These are phyloP conservation scores for Drosophila nebulosa DNA, from an alignment of 1,140 invertebrate species.

Conservation along the genomic window DNA sequence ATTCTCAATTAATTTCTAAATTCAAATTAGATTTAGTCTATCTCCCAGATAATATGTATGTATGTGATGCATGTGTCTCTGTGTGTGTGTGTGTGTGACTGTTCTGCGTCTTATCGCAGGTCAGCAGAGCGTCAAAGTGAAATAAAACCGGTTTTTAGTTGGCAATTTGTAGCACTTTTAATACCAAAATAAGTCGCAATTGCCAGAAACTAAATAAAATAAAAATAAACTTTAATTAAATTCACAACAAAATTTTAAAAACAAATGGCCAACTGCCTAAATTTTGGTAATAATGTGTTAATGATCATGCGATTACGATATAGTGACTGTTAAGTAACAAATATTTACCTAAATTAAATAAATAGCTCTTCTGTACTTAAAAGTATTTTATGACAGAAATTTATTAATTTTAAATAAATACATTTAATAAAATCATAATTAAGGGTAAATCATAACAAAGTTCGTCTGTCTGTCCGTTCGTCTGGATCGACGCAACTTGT, in stretches of 20 bases:
- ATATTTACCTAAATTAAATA: no score
- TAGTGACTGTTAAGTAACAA: no score
- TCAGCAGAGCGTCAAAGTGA: slow-evolving; percentile 34
- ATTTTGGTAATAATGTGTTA: no score
- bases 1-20: slow-evolving; percentile 6
- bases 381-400: no score
- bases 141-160: slow-evolving; percentile 48
- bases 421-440: no score
- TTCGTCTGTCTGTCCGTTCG: no score
- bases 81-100: slow-evolving; percentile 11
- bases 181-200: slow-evolving; percentile 52
- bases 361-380: no score
- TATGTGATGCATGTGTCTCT: neutral
- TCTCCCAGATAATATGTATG: neutral
- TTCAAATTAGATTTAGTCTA: neutral
- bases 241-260: neutral
- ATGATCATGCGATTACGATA: no score
- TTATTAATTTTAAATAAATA: no score
- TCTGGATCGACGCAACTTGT: no score
- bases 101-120: slow-evolving; percentile 66
- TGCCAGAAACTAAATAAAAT: slow-evolving; percentile 24
- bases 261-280: no score
- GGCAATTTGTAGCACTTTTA: slow-evolving; percentile 8
- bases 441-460: no score
- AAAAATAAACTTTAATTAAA: slow-evolving; percentile 26